A percentile compares a stretch with the other conserved stretches of the same genome.
Evolutionary conservation across 2,113 vertebrate species (phyloP).

Genomic region (Halcyon senegalensis): DNA sequence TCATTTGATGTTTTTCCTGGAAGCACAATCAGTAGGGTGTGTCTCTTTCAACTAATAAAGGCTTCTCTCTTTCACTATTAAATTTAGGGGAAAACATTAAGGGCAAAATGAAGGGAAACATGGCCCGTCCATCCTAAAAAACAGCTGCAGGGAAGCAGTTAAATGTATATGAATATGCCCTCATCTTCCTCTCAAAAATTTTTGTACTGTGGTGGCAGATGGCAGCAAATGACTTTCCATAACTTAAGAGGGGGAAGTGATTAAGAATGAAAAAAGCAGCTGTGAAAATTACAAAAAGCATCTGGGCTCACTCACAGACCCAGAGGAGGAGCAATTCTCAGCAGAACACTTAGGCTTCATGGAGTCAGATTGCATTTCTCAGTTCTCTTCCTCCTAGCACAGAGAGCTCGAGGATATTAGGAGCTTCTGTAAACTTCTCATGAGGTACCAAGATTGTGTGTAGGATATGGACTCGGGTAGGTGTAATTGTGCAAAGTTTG

Average conservation of each 20-base stretch:
- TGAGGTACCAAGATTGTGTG: not conserved
- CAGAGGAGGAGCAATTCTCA: not conserved
- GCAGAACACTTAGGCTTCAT: not conserved
- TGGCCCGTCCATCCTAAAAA: not conserved
- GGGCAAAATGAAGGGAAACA: not conserved
- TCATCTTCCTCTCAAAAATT: not conserved
- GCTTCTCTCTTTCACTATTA: not conserved
- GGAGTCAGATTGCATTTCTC: not conserved
- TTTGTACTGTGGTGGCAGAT: not conserved
- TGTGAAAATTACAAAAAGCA: constrained; percentile 8
- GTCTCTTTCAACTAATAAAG: not conserved
- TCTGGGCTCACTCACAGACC: not conserved
- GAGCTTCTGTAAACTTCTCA: not conserved
- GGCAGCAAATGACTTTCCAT: constrained; percentile 39
- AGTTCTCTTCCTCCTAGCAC: not conserved
- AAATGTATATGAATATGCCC: not conserved
- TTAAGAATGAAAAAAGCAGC: constrained; percentile 8
- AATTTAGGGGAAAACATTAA: not conserved
- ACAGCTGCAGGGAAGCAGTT: not conserved
- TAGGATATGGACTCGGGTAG: not conserved
- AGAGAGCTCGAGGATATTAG: not conserved
- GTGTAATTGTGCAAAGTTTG: not conserved
- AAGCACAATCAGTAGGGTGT: not conserved
- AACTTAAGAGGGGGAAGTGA: not conserved
- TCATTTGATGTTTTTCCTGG: constrained; percentile 7